Conservation (phyloP, 2,113 vertebrate genomes). For the Pterocles burchelli region DNA sequence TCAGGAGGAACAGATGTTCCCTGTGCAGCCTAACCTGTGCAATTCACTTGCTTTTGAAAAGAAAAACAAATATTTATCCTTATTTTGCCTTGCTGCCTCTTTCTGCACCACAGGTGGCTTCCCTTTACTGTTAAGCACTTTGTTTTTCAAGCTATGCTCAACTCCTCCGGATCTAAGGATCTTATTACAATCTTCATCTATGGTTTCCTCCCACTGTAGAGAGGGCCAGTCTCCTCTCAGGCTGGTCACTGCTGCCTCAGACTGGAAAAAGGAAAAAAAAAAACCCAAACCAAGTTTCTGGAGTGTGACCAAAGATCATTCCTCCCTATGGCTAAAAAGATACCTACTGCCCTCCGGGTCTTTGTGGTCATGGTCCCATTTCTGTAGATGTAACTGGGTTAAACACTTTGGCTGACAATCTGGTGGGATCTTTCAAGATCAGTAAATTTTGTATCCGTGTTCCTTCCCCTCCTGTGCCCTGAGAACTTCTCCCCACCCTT, state of each 20-base stretch:
- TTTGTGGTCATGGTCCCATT: not conserved
- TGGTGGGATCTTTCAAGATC: not conserved
- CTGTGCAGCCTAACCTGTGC: not conserved
- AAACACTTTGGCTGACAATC: not conserved
- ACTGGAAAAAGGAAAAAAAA: not conserved
- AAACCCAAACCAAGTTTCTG: not conserved
- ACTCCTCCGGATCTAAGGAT: not conserved
- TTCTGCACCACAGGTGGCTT: not conserved
- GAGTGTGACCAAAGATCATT: not conserved
- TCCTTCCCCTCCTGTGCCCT: not conserved
- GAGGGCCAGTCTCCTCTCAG: not conserved
- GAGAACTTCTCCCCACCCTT: not conserved
- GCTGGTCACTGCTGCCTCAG: not conserved
- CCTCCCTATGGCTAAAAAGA: not conserved
- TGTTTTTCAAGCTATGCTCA: not conserved
- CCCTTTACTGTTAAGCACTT: not conserved
- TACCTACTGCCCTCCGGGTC: not conserved
- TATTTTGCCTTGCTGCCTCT: not conserved
- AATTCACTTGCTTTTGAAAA: rapidly evolving
- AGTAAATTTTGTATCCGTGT: not conserved
- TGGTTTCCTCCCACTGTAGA: not conserved
- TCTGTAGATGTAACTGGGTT: not conserved
- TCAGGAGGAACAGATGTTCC: not conserved
- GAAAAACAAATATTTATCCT: not conserved
- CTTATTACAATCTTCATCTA: not conserved